Conservation (phyloP, 2,113 vertebrate genomes). For the Perca schrenkii region DNA sequence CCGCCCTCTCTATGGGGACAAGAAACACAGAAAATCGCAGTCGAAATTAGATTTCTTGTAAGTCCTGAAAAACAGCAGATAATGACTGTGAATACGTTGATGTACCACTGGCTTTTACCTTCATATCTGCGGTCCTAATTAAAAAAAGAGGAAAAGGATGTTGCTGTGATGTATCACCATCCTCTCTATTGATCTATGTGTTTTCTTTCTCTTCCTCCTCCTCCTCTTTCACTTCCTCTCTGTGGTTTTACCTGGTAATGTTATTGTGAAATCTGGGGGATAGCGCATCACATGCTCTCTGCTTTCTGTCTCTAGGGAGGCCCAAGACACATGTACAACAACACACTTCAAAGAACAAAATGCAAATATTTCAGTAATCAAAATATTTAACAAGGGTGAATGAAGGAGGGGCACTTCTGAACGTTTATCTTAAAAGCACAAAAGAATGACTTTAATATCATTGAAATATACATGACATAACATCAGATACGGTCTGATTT, state of each 20-base stretch:
- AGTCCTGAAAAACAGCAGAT: conserved; percentile 2
- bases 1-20: background rate
- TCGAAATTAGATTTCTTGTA: conserved; percentile 5
- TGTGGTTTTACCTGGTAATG: conserved; percentile 35
- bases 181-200: conserved; percentile 62
- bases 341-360: conserved; percentile 26
- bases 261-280: conserved; percentile 39
- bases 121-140: conserved; percentile 59
- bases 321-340: background rate
- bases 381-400: conserved; percentile 20
- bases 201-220: conserved; percentile 15
- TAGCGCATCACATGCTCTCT: background rate
- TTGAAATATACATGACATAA: background rate
- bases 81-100: background rate
- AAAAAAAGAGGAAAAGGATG: conserved; percentile 47
- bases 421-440: background rate
- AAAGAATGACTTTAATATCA: background rate
- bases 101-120: conserved; percentile 24
- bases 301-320: conserved; percentile 27
- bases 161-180: conserved; percentile 60
- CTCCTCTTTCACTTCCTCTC: conserved; percentile 17
- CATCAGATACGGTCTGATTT: background rate
- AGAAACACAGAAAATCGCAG: background rate
- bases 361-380: conserved; percentile 3
- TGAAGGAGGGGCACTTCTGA: background rate